Evolutionary conservation across 2,888 invertebrate species (phyloP), one percentile per base, ranked within the genome.

Genomic region (Drosophila emarginata): DNA sequence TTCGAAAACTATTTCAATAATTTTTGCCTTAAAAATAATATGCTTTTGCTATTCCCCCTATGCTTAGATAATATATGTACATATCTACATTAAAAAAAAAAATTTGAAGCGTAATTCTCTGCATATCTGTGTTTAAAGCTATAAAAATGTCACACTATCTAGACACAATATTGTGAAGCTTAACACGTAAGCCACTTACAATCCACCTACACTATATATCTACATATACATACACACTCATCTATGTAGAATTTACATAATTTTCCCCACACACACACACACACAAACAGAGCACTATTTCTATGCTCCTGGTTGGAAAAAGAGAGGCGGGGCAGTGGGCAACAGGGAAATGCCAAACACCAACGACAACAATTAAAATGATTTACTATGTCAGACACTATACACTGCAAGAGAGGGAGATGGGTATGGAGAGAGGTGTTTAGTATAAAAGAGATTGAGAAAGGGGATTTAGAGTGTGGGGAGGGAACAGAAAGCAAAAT

Each of bases 341-440:
- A 32, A 15, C 23, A 53, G 32, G 58, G 51, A 39, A 65, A 69
- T 75, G 73, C 81, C 56, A 77, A 81, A 80, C 79, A 87, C 85
- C 78, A 85, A 87, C 79, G 79, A 76, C 87, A 87, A 83, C 82
- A 83, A 83, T 83, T 83, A 87, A 83, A 87, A 83, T 83, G 87
- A 83, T 83, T 83, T 83, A 87, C 82, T 87, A 76, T 72, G 67
- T 61, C 40, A 60, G 73, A 61, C 64, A 72, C 64, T 62, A 64
- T 36, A 51, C 59, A 63, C 71, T 54, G 28, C 9, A 36, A 37
- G 21, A 12, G 45, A 45, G 18, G 21, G n/a, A 1, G 11, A 18
- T 4, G 18, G 18, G 18, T n/a, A n/a, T n/a, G n/a, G 45, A 15
- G 40, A 9, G 0, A 32, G 32, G 26, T 26, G 26, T 26, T 5